Evolutionary conservation across 2,888 invertebrate species (phyloP).

Genomic region (Eudasyphora cyanicolor): DNA sequence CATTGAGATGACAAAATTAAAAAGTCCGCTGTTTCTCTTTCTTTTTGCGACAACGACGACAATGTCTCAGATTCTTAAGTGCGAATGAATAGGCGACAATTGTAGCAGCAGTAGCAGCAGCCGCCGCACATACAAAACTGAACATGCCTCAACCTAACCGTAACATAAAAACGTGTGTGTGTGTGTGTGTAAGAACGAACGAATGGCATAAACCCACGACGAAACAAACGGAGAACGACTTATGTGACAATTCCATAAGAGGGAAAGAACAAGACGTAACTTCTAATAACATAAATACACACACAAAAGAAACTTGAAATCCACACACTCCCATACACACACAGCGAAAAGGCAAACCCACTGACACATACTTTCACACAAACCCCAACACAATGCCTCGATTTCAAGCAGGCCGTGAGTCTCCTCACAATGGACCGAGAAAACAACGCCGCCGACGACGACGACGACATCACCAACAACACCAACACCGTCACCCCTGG

Average conservation of each 20-base stretch:
- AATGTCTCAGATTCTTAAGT: constrained; percentile 54
- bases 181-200: not conserved
- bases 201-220: not conserved
- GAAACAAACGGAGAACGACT: constrained; percentile 43
- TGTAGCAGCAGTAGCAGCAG: constrained; percentile 37
- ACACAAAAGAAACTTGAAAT: constrained; percentile 39
- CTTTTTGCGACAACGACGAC: constrained; percentile 38
- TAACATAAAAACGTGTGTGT: too few relatives aligned
- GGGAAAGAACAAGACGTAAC: constrained; percentile 64
- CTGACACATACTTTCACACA: not conserved
- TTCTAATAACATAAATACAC: constrained; percentile 54
- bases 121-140: not conserved
- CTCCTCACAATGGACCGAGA: constrained; percentile 36
- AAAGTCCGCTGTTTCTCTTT: constrained; percentile 59
- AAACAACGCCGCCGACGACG: constrained; percentile 38
- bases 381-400: constrained; percentile 16
- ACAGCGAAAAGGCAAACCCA: not conserved
- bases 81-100: constrained; percentile 58
- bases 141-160: not conserved
- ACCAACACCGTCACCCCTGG: constrained; percentile 23
- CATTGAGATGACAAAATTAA: constrained; percentile 45
- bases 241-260: constrained; percentile 63
- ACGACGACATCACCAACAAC: constrained; percentile 40
- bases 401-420: constrained; percentile 20
- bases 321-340: constrained; percentile 44